These are phyloP conservation scores for Myotis brandtii DNA, from an alignment of 2,113 vertebrate genomes.

Conservation along the genomic window DNA sequence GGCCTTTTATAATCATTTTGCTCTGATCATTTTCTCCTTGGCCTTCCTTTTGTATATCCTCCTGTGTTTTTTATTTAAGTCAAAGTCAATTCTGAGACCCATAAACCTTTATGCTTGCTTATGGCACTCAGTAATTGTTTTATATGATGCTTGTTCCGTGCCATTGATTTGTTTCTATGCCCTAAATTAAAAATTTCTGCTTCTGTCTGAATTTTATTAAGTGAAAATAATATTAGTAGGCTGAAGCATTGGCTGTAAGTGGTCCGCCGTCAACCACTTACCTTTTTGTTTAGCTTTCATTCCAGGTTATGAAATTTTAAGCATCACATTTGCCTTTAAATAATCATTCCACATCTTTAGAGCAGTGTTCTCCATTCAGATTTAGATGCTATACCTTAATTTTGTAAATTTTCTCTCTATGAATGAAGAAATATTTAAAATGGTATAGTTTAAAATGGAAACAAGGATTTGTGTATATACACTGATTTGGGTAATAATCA, in stretches of 20 bases:
- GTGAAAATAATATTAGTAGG: slow-evolving; percentile 64
- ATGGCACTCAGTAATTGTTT: slow-evolving; percentile 71
- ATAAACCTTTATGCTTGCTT: slow-evolving; percentile 64
- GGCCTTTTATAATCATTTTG: not conserved
- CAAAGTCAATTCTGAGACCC: slow-evolving; percentile 43
- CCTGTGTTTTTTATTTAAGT: slow-evolving; percentile 59
- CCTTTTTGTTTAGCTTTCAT: slow-evolving; percentile 73
- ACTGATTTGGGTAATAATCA: slow-evolving; percentile 44
- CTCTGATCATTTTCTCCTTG: not conserved
- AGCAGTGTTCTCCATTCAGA: slow-evolving; percentile 12
- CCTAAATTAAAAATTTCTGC: slow-evolving; percentile 74
- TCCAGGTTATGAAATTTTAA: slow-evolving; percentile 72
- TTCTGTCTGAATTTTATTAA: slow-evolving; percentile 74
- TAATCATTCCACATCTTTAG: slow-evolving; percentile 62
- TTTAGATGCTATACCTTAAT: slow-evolving; percentile 53
- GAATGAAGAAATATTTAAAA: slow-evolving; percentile 66
- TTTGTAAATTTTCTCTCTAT: slow-evolving; percentile 54
- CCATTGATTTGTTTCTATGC: slow-evolving; percentile 69
- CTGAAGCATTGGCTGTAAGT: slow-evolving; percentile 46
- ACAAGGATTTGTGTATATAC: slow-evolving; percentile 51
- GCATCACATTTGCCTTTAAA: slow-evolving; percentile 67
- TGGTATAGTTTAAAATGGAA: slow-evolving; percentile 51
- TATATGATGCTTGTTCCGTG: slow-evolving; percentile 69
- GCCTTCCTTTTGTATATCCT: slow-evolving; percentile 42
- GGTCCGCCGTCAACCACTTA: slow-evolving; percentile 62